These are phyloP conservation scores for Passerina amoena DNA, from an alignment of 2,113 vertebrate species.

Conservation along the genomic window DNA sequence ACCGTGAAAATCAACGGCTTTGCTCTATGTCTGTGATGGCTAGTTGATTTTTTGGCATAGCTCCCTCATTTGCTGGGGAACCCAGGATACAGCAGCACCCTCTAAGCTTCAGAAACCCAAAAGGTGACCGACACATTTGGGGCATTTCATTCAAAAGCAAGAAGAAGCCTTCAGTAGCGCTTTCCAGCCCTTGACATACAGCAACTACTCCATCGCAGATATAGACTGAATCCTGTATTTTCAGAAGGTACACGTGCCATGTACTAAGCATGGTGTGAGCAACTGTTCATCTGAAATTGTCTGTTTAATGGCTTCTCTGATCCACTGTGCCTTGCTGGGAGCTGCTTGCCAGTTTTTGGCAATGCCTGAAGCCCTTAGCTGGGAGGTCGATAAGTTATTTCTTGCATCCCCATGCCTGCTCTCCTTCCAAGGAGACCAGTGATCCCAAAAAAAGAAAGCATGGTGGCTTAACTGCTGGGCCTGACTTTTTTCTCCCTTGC, in stretches of 20 bases:
- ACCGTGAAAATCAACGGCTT: slow-evolving; percentile 74
- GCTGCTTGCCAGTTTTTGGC: slow-evolving; percentile 17
- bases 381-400: not conserved
- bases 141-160: slow-evolving; percentile 32
- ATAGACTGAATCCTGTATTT: slow-evolving; percentile 77
- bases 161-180: not conserved
- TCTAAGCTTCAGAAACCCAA: not conserved
- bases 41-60: slow-evolving; percentile 23
- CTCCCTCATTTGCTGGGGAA: slow-evolving; percentile 32
- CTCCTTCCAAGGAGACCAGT: slow-evolving; percentile 39
- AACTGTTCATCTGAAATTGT: slow-evolving; percentile 26
- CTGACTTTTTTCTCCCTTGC: not conserved
- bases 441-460: not conserved
- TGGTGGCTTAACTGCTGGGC: not conserved
- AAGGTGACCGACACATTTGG: not conserved
- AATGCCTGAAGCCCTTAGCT: slow-evolving; percentile 32
- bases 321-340: slow-evolving; percentile 18
- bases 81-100: not conserved
- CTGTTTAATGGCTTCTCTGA: slow-evolving; percentile 41
- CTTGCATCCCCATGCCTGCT: not conserved
- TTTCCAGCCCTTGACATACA: not conserved
- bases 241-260: slow-evolving; percentile 60
- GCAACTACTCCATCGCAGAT: slow-evolving; percentile 67
- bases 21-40: slow-evolving; percentile 78
- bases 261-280: slow-evolving; percentile 45